Evolutionary conservation across 1,140 invertebrate genomes (phyloP), one percentile per base, ranked within the genome.

Genomic region (Aradophagus sp.): DNA sequence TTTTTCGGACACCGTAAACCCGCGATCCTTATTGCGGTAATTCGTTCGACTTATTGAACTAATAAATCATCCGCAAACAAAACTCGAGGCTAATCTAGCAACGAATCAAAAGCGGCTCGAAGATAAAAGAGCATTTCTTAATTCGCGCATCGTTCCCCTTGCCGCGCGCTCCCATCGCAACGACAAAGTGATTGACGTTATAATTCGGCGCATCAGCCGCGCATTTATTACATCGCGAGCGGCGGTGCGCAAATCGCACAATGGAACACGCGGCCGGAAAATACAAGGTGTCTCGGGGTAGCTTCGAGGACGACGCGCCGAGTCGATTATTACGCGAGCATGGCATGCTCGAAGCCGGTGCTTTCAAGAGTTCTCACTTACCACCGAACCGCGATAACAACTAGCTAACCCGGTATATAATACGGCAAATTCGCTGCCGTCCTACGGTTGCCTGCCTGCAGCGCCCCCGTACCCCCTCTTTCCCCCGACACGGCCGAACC

Each of bases 341-440:
- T 53, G 62, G 35, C 48, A 44, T 39, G 73, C 63, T 77, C 62
- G 62, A 75, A 73, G 72, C 72, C 56, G 66, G 44, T 53, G 59
- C 63, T 74, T 73, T 78, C 56, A 68, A 82, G 77, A 55, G 71
- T 67, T 75, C 74, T 81, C 75, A 80, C 71, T 82, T 80, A 79
- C 75, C 75, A 62, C 65, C 63, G 73, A 70, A 78, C 78, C 80
- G 78, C 79, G 75, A 84, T 81, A 79, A 81, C 75, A 80, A 81
- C 73, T 74, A 77, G 56, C 72, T 75, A 71, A 56, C 58, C 35
- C 34, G 42, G 44, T 62, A 65, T 59, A 71, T 65, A 71, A 65
- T 69, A 26, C 50, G 61, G 20, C 68, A 42, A 62, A 36, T 52
- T 68, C 27, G 38, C 44, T 45, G 34, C 47, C 34, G 15, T 42